Conservation (phyloP, 2,797 vertebrate species). For the Enteromius argenteus region DNA sequence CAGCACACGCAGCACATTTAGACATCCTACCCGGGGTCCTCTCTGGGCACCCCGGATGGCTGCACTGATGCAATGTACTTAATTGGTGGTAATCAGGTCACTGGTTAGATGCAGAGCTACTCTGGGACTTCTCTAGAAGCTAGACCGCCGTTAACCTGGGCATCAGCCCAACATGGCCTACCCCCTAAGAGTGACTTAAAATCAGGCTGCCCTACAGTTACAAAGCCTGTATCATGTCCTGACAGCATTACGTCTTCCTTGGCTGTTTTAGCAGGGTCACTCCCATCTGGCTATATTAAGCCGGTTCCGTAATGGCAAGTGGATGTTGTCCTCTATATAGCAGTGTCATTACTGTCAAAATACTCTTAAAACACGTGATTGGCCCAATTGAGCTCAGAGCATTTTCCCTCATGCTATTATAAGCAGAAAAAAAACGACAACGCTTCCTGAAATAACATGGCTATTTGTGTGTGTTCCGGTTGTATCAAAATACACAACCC, state of each 20-base stretch:
- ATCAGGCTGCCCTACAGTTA: background rate
- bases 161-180: background rate
- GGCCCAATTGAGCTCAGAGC: constrained; percentile 39
- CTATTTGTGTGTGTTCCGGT: constrained; percentile 62
- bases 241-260: constrained; percentile 57
- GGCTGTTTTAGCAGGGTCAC: constrained; percentile 59
- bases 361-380: constrained; percentile 56
- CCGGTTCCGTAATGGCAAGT: constrained; percentile 50
- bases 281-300: constrained; percentile 67
- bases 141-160: background rate
- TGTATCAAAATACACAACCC: constrained; percentile 65
- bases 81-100: constrained; percentile 67
- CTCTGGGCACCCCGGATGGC: constrained; percentile 49
- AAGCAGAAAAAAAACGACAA: constrained; percentile 42
- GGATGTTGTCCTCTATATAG: constrained; percentile 66
- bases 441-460: constrained; percentile 62
- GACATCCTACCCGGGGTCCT: constrained; percentile 12
- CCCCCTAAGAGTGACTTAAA: background rate
- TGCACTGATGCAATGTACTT: constrained; percentile 64
- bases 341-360: constrained; percentile 58
- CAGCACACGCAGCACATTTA: constrained; percentile 20
- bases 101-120: constrained; percentile 57
- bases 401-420: constrained; percentile 57
- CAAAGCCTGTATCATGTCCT: constrained; percentile 60
- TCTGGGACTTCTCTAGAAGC: constrained; percentile 53